Base-by-base conservation (phyloP, 2,113 vertebrate genomes). In the Gorsachius goisagi region DNA sequence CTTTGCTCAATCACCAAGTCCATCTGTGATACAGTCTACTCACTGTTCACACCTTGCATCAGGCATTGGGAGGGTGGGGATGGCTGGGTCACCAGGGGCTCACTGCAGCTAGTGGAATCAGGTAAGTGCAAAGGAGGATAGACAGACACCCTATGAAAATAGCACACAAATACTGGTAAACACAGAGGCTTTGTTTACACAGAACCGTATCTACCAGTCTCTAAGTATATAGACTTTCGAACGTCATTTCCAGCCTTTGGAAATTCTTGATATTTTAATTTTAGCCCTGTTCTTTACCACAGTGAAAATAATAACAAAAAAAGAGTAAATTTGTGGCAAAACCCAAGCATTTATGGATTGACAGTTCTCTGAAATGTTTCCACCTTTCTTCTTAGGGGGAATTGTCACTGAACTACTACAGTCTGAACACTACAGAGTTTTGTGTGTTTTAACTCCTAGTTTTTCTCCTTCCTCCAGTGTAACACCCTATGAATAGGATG, bases 141-240 rank as follows among this genome's bases (percentile, higher is more conserved):
- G 56, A 26, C 18, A 75, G 44, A 11, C 37, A 47, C 1, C 1
- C 15, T 33, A 33, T 26, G 37, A 72, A 82, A 11, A 15, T 7
- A 58, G 6, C 12, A 52, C 11, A 10, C 9, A 30, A 12, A 33
- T 21, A 33, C 2, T 30, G 0, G 20, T 11, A 41, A 59, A 12
- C 26, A 60, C 19, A 76, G 45, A 32, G 23, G 11, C 19, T 35
- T 84, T 49, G 11, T 62, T 55, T 37, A 49, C 26, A 37, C n/a
- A 44, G 33, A 60, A 28, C 26, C 6, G 20, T 15, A 28, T 73
- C 37, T 26, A 41, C 45, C 21, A n/a, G 2, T 66, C 14, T n/a
- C 24, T 20, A 41, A 39, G 37, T 32, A 32, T 17, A 23, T 0
- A 0, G 30, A 35, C 30, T 13, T 44, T 60, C 18, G 67, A 35